Evolutionary conservation across 2,888 invertebrate genomes (phyloP).

Genomic region (Acronicta alni): DNA sequence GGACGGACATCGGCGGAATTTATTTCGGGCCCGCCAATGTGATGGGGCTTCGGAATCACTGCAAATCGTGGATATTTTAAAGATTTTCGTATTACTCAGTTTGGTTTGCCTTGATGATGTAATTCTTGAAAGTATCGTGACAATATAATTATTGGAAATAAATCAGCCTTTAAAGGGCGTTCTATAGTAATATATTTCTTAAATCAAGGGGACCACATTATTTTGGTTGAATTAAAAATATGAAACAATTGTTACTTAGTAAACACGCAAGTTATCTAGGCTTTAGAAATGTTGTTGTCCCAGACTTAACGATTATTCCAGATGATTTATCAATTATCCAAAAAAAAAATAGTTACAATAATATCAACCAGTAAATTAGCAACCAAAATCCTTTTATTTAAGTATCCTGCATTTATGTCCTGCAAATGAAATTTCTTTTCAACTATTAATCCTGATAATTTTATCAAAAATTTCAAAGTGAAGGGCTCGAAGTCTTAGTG

Average conservation of each 20-base stretch:
- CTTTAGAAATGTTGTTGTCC: too few species aligned
- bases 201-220: constrained; percentile 5
- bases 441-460: too few species aligned
- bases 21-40: constrained; percentile 73
- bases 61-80: constrained; percentile 51
- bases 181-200: constrained; percentile 4
- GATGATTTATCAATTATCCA: too few species aligned
- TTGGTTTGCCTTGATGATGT: constrained; percentile 41
- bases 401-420: too few species aligned
- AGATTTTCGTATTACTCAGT: constrained; percentile 35
- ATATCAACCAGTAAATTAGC: too few species aligned
- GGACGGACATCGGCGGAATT: constrained; percentile 83
- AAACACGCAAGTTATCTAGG: too few species aligned
- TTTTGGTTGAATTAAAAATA: not conserved
- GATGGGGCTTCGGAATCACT: constrained; percentile 52
- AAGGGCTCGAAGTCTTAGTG: not conserved
- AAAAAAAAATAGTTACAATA: too few species aligned
- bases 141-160: constrained; percentile 49
- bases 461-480: not conserved
- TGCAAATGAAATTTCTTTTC: too few species aligned
- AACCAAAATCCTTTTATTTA: too few species aligned
- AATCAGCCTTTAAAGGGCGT: constrained; percentile 31
- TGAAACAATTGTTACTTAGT: too few species aligned
- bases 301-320: too few species aligned
- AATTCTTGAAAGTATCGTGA: constrained; percentile 34